These are phyloP conservation scores for human (Homo sapiens) DNA, from an alignment of 2,113 vertebrate species.

Conservation along the genomic window GRCh38 chrX:93220001-93220500, in stretches of 20 bases:
- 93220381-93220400: background rate
- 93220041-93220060: background rate
- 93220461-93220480: background rate
- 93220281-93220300: background rate
- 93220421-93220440: background rate
- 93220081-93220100: background rate
- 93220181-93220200: too few relatives aligned
- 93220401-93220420: background rate
- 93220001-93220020: background rate
- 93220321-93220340: background rate
- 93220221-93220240: background rate
- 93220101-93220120: background rate
- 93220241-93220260: background rate
- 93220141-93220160: background rate
- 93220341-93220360: background rate
- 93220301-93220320: background rate
- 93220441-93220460: background rate
- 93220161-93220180: background rate
- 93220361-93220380: background rate
- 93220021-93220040: background rate
- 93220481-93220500: background rate
- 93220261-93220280: background rate
- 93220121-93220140: background rate
- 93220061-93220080: background rate
- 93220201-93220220: background rate